Conservation (phyloP, 2,797 vertebrate species). For the Syngnathus acus region DNA sequence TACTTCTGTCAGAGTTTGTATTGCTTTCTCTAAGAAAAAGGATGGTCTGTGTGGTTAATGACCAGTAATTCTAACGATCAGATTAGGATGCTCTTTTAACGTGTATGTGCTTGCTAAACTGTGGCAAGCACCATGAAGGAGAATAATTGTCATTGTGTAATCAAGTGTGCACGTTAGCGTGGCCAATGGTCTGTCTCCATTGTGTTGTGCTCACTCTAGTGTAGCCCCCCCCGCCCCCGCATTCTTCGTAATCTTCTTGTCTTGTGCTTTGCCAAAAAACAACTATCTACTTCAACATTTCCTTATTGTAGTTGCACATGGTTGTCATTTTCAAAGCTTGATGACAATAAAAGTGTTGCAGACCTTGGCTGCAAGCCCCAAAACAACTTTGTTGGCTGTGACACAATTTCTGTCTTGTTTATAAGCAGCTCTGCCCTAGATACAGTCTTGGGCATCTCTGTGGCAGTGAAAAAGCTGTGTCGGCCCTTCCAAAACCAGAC, state of each 20-base stretch:
- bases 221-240: background rate
- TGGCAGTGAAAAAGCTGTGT: constrained; percentile 95
- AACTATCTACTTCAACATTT: background rate
- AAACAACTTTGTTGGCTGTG: background rate
- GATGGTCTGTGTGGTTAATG: background rate
- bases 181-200: background rate
- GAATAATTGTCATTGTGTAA: constrained; percentile 4
- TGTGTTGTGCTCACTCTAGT: background rate
- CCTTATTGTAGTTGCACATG: background rate
- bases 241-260: background rate
- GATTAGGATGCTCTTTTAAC: background rate
- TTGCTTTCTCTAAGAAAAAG: background rate
- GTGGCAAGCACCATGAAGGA: constrained; percentile 4
- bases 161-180: background rate
- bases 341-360: background rate
- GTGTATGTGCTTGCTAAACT: background rate
- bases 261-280: background rate
- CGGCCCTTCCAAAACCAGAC: constrained; percentile 97
- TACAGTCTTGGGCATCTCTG: constrained; percentile 83
- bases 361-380: background rate
- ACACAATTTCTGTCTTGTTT: background rate
- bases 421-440: constrained; percentile 85
- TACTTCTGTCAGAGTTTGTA: background rate
- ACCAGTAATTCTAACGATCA: constrained; percentile 2
- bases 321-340: background rate